Evolutionary conservation across 2,113 vertebrate genomes (phyloP).

Genomic region (Coturnix japonica): DNA sequence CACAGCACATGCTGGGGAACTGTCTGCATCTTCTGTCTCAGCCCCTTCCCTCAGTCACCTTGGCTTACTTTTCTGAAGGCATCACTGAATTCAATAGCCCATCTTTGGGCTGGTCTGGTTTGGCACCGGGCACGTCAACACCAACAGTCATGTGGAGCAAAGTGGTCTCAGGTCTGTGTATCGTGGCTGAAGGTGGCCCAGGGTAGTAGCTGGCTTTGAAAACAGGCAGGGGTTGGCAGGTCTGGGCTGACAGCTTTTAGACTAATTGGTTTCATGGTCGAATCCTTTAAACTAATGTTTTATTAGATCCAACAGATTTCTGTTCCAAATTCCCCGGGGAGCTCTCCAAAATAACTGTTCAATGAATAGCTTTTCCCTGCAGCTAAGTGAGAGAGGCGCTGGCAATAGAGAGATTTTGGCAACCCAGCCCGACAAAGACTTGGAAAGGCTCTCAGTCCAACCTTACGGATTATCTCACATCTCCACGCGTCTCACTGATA

Average conservation of each 20-base stretch:
- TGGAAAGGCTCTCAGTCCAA: neutral
- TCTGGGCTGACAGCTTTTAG: neutral
- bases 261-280: conserved; percentile 11
- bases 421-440: neutral
- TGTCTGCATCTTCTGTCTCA: neutral
- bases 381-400: neutral
- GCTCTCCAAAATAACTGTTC: conserved; percentile 29
- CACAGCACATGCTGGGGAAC: neutral
- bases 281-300: conserved; percentile 28
- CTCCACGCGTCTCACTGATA: neutral
- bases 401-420: conserved; percentile 36
- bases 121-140: neutral
- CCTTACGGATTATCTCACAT: neutral
- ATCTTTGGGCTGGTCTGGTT: neutral
- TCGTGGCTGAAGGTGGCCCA: neutral
- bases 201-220: neutral
- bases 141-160: fast-evolving
- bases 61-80: neutral
- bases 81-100: neutral
- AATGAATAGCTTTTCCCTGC: conserved; percentile 29
- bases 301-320: conserved; percentile 28
- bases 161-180: fast-evolving
- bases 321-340: conserved; percentile 43
- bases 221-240: neutral
- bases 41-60: neutral